These are phyloP conservation scores for Bujurquina vittata DNA, from an alignment of 2,113 vertebrate genomes.

Conservation along the genomic window DNA sequence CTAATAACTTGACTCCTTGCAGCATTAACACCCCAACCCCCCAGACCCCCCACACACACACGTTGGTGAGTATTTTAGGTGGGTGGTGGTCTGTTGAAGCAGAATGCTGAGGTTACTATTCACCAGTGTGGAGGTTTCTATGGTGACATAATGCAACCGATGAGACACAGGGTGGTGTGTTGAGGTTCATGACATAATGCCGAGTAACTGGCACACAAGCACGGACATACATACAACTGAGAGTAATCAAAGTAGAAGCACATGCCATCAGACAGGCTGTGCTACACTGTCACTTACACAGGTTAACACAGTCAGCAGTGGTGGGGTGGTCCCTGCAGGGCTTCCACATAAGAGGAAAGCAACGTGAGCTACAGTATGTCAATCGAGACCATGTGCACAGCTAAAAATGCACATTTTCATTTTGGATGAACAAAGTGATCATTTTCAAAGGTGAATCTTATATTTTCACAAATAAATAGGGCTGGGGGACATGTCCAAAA, in stretches of 20 bases:
- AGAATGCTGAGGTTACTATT: conserved; percentile 38
- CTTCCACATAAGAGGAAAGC: background rate
- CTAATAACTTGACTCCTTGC: background rate
- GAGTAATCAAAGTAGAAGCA: background rate
- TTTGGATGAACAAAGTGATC: background rate
- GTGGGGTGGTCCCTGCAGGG: background rate
- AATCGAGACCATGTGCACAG: background rate
- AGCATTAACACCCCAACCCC: background rate
- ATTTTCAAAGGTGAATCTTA: background rate
- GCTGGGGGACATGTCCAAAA: background rate
- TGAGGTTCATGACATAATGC: conserved; percentile 50
- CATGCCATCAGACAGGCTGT: background rate
- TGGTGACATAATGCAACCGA: conserved; percentile 67
- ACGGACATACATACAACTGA: conserved; percentile 9
- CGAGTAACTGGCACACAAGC: conserved; percentile 13
- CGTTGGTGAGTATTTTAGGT: conserved; percentile 20
- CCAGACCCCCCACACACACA: background rate
- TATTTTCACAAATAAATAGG: background rate
- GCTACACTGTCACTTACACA: background rate
- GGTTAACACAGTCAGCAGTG: background rate
- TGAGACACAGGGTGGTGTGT: conserved; percentile 28
- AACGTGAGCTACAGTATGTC: background rate
- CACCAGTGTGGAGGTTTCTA: conserved; percentile 56
- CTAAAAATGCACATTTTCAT: background rate
- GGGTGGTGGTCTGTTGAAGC: conserved; percentile 59